Percentiles rank a stretch among this genome's conserved stretches.
Evolutionary conservation across 2,797 vertebrate species (phyloP).

Genomic region (Micromesistius poutassou): DNA sequence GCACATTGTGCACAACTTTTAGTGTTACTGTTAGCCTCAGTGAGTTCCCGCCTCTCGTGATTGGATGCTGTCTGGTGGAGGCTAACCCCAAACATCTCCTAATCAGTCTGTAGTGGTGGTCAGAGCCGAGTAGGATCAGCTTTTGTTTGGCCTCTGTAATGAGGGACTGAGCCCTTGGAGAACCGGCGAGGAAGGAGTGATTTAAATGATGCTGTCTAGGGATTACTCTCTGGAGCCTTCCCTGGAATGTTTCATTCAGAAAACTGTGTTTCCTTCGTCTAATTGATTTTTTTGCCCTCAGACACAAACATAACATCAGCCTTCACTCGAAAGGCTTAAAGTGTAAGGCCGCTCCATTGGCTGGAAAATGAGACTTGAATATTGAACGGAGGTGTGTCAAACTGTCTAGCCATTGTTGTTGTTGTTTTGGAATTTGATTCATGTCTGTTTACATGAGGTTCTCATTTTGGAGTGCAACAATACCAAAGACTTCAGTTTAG

Average conservation of each 20-base stretch:
- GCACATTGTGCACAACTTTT: conserved; percentile 34
- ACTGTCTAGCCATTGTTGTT: conserved; percentile 16
- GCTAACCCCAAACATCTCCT: conserved; percentile 41
- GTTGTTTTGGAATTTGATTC: conserved; percentile 19
- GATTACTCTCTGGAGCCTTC: conserved; percentile 6
- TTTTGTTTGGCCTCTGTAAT: conserved; percentile 25
- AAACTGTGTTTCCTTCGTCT: neutral
- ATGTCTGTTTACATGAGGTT: conserved; percentile 12
- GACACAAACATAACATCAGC: neutral
- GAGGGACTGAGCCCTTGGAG: neutral
- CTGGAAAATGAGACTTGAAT: conserved; percentile 14
- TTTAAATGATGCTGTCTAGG: conserved; percentile 3
- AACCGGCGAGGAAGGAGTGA: neutral
- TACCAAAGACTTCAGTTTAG: neutral
- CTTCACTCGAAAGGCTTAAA: neutral
- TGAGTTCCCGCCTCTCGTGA: conserved; percentile 35
- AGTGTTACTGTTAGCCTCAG: conserved; percentile 20
- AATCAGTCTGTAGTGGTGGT: conserved; percentile 25
- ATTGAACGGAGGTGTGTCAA: conserved; percentile 28
- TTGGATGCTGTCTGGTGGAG: conserved; percentile 29
- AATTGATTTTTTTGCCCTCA: conserved; percentile 2
- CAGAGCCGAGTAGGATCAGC: conserved; percentile 8
- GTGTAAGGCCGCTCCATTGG: conserved; percentile 11
- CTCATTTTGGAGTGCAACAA: conserved; percentile 15
- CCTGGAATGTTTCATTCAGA: conserved; percentile 1